Conservation (phyloP, 1,140 invertebrate genomes). For the Pachypeltis micranthus region DNA sequence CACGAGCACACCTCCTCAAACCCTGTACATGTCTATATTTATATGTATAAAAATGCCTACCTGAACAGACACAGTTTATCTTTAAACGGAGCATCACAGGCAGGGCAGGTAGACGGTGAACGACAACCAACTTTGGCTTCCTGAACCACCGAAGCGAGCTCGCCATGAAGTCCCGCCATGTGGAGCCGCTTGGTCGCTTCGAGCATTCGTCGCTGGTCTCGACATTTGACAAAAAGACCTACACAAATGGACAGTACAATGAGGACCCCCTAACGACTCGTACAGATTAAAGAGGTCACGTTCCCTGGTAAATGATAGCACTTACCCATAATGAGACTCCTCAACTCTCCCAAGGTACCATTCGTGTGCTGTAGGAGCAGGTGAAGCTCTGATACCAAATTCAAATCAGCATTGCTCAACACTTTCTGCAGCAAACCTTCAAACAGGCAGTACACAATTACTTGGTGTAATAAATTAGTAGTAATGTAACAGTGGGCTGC, state of each 20-base stretch:
- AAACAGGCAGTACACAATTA: no score
- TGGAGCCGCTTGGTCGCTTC: constrained; percentile 24
- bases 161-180: constrained; percentile 25
- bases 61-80: constrained; percentile 23
- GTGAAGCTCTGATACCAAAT: constrained; percentile 30
- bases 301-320: not conserved
- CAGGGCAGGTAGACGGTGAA: constrained; percentile 22
- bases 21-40: not conserved
- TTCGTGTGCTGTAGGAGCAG: constrained; percentile 28
- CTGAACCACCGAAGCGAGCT: constrained; percentile 22
- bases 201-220: constrained; percentile 26
- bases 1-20: not conserved
- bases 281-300: no score
- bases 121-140: constrained; percentile 21
- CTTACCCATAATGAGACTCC: constrained; percentile 29
- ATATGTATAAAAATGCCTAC: constrained; percentile 10
- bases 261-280: no score
- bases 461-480: no score
- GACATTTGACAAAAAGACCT: constrained; percentile 31
- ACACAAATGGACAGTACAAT: constrained; percentile 10
- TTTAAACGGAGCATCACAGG: constrained; percentile 21
- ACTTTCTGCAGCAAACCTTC: constrained; percentile 27
- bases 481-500: no score
- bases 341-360: constrained; percentile 28
- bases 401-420: constrained; percentile 28